phyloP scores from a whole-genome alignment of 2,797 vertebrate species.

The Smutsia gigantea region DNA sequence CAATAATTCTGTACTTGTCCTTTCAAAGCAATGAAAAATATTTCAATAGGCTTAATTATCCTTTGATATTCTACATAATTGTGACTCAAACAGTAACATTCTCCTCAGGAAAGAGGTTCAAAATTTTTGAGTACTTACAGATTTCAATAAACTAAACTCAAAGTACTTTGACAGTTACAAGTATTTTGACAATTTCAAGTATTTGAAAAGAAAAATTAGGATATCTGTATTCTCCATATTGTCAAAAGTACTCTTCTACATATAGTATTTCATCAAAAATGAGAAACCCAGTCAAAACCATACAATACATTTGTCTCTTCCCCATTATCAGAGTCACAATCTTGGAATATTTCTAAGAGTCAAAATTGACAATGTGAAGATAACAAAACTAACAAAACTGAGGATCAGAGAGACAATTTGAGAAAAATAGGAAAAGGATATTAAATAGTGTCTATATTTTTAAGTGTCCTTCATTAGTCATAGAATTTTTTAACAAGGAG shows the following conservation, averaged over 20 bases:
- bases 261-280: background rate
- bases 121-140: constrained; percentile 2
- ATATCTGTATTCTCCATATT: background rate
- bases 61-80: constrained; percentile 49
- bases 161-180: constrained; percentile 1
- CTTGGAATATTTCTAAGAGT: background rate
- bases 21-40: constrained; percentile 50
- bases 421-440: background rate
- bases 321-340: background rate
- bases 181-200: constrained; percentile 21
- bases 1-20: background rate
- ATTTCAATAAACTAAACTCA: constrained; percentile 39
- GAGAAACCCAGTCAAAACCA: background rate
- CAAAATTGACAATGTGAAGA: constrained; percentile 15
- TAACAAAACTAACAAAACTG: constrained; percentile 24
- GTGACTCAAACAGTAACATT: constrained; percentile 40
- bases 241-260: background rate
- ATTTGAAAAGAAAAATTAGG: constrained; percentile 28
- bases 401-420: background rate
- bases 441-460: background rate
- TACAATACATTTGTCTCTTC: constrained; percentile 19
- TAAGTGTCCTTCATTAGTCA: background rate
- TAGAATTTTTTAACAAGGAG: background rate
- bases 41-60: background rate
- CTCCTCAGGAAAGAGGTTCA: constrained; percentile 15